Evolutionary conservation across 2,888 invertebrate species (phyloP).

Genomic region (Rhamnusium bicolor): DNA sequence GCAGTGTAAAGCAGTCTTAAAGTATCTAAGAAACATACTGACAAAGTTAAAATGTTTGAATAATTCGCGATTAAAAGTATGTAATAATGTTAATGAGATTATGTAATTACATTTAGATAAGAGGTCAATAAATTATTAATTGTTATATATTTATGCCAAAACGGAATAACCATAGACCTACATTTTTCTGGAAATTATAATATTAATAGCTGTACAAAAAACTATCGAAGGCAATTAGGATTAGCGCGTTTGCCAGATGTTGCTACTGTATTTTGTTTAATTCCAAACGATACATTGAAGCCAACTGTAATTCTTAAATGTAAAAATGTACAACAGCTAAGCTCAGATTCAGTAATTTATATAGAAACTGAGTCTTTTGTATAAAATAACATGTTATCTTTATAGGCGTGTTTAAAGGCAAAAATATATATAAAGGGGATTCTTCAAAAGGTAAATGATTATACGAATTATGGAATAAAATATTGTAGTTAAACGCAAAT

Average conservation of each 20-base stretch:
- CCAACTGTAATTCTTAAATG: slow-evolving; percentile 19
- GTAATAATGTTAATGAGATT: too few relatives aligned
- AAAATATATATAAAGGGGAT: neutral
- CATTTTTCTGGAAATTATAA: slow-evolving; percentile 26
- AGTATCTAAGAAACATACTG: neutral
- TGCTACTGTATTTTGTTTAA: slow-evolving; percentile 19
- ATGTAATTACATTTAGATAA: too few relatives aligned
- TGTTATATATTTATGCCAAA: slow-evolving; percentile 10
- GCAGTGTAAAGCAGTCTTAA: neutral
- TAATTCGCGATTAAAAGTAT: too few relatives aligned
- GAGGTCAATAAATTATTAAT: neutral
- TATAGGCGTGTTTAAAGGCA: neutral
- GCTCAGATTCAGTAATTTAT: neutral
- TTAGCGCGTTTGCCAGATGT: slow-evolving; percentile 40
- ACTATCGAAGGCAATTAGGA: slow-evolving; percentile 33
- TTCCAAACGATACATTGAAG: neutral
- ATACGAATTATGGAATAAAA: neutral
- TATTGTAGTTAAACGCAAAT: neutral
- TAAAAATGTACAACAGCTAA: slow-evolving; percentile 7
- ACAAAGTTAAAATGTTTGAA: neutral
- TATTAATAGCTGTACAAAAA: slow-evolving; percentile 16
- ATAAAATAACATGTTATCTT: neutral
- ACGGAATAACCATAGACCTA: slow-evolving; percentile 14
- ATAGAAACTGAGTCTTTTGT: slow-evolving; percentile 9
- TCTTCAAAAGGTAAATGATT: neutral